phyloP scores from a whole-genome alignment of 2,888 invertebrate genomes.

The Masnerella sp. region DNA sequence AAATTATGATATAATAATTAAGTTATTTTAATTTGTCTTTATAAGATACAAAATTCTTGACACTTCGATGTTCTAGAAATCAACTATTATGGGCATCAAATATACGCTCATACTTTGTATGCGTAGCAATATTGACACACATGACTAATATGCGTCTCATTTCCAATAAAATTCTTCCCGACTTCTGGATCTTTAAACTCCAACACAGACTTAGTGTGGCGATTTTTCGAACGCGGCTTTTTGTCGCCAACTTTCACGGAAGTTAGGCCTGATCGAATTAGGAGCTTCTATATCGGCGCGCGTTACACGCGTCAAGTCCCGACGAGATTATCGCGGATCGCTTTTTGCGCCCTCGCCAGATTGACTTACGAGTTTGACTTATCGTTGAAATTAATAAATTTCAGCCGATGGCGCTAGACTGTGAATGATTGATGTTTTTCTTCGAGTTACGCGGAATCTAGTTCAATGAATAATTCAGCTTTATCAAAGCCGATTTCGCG shows the following conservation, averaged over 20 bases:
- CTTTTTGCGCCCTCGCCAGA: slow-evolving; percentile 40
- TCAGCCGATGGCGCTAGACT: slow-evolving; percentile 53
- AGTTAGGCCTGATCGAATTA: slow-evolving; percentile 29
- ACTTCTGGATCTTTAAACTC: no score
- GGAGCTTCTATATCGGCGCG: slow-evolving; percentile 34
- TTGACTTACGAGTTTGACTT: slow-evolving; percentile 43
- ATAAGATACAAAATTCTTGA: no score
- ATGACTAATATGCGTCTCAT: no score
- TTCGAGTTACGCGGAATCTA: slow-evolving; percentile 36
- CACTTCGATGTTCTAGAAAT: no score
- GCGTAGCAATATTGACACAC: no score
- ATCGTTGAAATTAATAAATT: slow-evolving; percentile 55
- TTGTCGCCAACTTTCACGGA: slow-evolving; percentile 19
- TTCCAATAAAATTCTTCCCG: no score
- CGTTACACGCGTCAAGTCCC: slow-evolving; percentile 31
- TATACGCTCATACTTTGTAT: no score
- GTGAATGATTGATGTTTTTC: slow-evolving; percentile 52
- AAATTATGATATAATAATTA: no score
- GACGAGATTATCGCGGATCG: slow-evolving; percentile 45
- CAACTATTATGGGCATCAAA: no score
- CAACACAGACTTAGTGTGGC: no score
- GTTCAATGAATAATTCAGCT: slow-evolving; percentile 39
- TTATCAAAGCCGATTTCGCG: slow-evolving; percentile 26
- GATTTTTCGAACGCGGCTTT: slow-evolving; percentile 17
- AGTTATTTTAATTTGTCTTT: no score